Evolutionary conservation across 1,140 invertebrate species (phyloP).

Genomic region (Lasaia peninsularis): DNA sequence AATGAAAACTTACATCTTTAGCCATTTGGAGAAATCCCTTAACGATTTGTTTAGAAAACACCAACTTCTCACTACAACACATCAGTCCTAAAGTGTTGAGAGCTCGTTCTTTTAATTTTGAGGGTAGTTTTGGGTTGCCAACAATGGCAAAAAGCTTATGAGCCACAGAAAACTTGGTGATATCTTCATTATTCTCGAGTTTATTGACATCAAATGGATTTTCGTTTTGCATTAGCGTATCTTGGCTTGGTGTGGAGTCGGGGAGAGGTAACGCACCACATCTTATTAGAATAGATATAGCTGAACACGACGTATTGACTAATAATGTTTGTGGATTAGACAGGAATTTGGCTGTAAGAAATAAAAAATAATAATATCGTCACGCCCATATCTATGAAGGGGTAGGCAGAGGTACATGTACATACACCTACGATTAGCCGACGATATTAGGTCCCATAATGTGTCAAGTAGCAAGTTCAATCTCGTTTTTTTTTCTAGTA

Average conservation of each 20-base stretch:
- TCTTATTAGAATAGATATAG: constrained; percentile 84
- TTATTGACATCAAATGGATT: constrained; percentile 53
- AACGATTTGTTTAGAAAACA: constrained; percentile 82
- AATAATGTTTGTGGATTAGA: constrained; percentile 78
- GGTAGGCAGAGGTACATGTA: too few species aligned
- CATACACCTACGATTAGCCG: too few species aligned
- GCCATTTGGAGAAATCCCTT: constrained; percentile 85
- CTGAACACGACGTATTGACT: constrained; percentile 80
- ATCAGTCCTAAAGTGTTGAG: constrained; percentile 84
- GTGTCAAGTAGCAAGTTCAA: too few species aligned
- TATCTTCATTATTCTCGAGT: constrained; percentile 38
- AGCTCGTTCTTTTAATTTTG: constrained; percentile 85
- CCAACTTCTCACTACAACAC: constrained; percentile 87
- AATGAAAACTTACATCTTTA: constrained; percentile 79
- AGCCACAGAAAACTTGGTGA: constrained; percentile 79
- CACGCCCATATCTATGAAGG: too few species aligned
- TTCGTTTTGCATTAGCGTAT: constrained; percentile 41
- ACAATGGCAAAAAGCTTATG: constrained; percentile 79
- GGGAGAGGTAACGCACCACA: constrained; percentile 81
- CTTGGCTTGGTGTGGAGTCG: constrained; percentile 58
- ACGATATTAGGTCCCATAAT: too few species aligned
- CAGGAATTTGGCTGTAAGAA: constrained; percentile 80
- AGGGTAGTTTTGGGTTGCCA: constrained; percentile 79
- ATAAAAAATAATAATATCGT: too few species aligned
- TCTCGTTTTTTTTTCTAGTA: too few species aligned